Base-by-base conservation (phyloP, 2,888 invertebrate species). In the Stegophylla sp. region DNA sequence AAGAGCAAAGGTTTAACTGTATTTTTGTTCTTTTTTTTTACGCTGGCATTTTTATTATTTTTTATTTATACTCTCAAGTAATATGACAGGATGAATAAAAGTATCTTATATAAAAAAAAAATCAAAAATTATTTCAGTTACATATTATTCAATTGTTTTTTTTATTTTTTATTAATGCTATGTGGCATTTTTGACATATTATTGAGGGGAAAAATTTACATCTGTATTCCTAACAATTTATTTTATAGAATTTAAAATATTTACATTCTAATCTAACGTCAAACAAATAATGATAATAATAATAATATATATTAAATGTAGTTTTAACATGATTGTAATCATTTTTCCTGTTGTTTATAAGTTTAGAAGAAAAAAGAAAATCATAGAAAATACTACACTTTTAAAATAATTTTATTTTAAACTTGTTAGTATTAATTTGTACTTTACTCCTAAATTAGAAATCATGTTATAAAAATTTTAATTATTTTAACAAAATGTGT, bases 1-100 rank as follows among this genome's bases (percentile, higher is more conserved):
- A 51, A 79, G 79, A 71, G 71, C 79, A 69, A 79, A 79, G 61
- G 71, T 71, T 59, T 23, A 43, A 79, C 41, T 79, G 69, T 79
- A 61, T 69, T 79, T 77, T 79, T 79, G 59, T 79, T 79, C 69
- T 79, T 79, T 79, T 75, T 66, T 75, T 71, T 79, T 79, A 79
- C 23, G 34, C 61, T 71, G 69, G 67, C 34, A 79, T 79, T 79
- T 79, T 79, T 63, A 79, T 79, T 79, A 79, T 79, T 79, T 79
- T 74, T 79, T 79, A 79, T 79, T 79, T 79, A 71, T 79, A 79
- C 79, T 79, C 63, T 71, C 79, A 79, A 71, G 17, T 69, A 63
- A 79, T 51, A 7, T 48, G 79, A 79, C 79, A 79, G 79, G 51
- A 79, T 67, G 45, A 28, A 76, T 76, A 67, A 76, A 76, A 53